Conservation (phyloP, 1,140 invertebrate species). For the Pararge aegeria region DNA sequence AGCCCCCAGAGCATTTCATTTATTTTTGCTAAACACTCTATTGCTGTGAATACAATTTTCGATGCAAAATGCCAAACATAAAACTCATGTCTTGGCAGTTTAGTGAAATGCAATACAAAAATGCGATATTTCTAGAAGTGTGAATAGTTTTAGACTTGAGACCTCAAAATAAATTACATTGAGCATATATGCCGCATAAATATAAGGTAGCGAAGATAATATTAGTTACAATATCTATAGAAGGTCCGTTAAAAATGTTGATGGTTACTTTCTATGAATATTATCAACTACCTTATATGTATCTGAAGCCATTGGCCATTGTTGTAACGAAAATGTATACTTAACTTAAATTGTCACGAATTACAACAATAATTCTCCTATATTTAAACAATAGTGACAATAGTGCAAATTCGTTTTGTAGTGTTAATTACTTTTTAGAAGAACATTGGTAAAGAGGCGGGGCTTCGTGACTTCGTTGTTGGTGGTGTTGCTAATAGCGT, state of each 20-base stretch:
- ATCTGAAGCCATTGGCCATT: neutral
- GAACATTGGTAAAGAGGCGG: slow-evolving; percentile 35
- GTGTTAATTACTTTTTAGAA: slow-evolving; percentile 32
- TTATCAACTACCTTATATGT: slow-evolving; percentile 1
- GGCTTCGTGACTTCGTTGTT: slow-evolving; percentile 30
- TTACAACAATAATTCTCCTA: slow-evolving; percentile 17
- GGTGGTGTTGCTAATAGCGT: neutral
- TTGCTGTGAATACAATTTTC: slow-evolving; percentile 1
- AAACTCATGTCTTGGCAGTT: slow-evolving; percentile 1
- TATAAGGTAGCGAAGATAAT: slow-evolving; percentile 1
- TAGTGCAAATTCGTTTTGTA: slow-evolving; percentile 31
- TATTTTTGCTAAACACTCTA: slow-evolving; percentile 63
- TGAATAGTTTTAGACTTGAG: neutral
- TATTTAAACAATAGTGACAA: slow-evolving; percentile 29
- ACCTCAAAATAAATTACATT: neutral
- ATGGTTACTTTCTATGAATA: neutral
- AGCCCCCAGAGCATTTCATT: slow-evolving; percentile 33
- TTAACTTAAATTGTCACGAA: slow-evolving; percentile 15
- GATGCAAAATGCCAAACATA: neutral
- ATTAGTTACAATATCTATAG: neutral
- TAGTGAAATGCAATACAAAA: slow-evolving; percentile 5
- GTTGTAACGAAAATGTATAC: neutral
- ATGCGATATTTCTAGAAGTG: slow-evolving; percentile 1
- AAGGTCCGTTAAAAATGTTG: neutral
- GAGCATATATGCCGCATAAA: neutral